Base-by-base conservation (phyloP, 2,888 invertebrate genomes). In the Mythimna vitellina region DNA sequence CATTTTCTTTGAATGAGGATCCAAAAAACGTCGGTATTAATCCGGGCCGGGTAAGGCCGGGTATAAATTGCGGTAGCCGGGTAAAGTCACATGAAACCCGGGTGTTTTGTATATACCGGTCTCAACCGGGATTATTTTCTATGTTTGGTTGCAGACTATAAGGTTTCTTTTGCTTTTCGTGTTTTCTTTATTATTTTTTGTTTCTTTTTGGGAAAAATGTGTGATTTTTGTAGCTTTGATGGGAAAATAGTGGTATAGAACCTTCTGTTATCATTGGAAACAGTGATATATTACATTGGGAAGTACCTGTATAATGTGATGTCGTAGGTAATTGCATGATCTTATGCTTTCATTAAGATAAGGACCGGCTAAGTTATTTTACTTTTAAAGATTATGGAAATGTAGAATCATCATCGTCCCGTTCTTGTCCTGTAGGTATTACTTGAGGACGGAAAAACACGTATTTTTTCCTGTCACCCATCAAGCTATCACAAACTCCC, bases 31-130 rank as follows among this genome's bases (percentile, higher is more conserved):
- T 65, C 74, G 42, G 75, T 83, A 83, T 86, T 88, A 88, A 87
- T 88, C 88, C 87, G 76, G 78, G 63, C 67, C 74, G 83, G 73
- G 54, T 49, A 76, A 77, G 74, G 60, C 80, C 77, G 80, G 81
- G 81, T 84, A 87, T 88, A 87, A 88, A 88, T 89, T 84, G 84
- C 81, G 76, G 73, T 76, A 65, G 53, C 83, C 74, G 82, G 83
- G 73, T 76, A 83, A 84, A 87, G 84, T 84, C 74, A 83, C 71
- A 76, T 74, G 73, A 78, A 75, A 61, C 71, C 81, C 72, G 77
- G 54, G 81, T 83, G 78, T 81, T 84, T 84, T 65, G 80, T 73
- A 67, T 54, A 60, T 78, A 75, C 70, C 63, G 63, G 68, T 53
- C 65, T 79, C 70, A 78, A 73, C 65, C 76, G 49, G 73, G 78